Evolutionary conservation across 2,797 vertebrate genomes (phyloP).

Genomic region (Hipposideros larvatus): DNA sequence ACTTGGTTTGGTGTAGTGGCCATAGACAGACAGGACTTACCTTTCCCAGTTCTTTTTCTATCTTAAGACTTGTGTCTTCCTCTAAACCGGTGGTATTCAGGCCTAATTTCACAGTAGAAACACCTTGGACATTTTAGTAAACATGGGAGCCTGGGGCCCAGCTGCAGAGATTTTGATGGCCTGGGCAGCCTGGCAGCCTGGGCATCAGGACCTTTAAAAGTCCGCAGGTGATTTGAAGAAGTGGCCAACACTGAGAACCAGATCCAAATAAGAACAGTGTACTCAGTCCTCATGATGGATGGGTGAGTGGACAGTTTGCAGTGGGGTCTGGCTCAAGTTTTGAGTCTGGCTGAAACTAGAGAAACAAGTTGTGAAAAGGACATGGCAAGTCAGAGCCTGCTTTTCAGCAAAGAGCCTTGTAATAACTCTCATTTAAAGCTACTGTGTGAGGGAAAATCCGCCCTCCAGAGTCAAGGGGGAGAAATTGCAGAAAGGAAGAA

Average conservation of each 20-base stretch:
- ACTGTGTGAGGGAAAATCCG: not conserved
- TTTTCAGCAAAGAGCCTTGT: not conserved
- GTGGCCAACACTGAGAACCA: not conserved
- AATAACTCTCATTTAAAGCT: not conserved
- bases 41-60: not conserved
- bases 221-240: not conserved
- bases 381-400: not conserved
- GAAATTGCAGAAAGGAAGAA: not conserved
- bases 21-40: not conserved
- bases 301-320: not conserved
- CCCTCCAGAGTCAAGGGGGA: too few relatives aligned
- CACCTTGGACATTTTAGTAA: not conserved
- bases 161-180: not conserved
- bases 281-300: not conserved
- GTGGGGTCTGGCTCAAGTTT: not conserved
- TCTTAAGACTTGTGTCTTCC: not conserved
- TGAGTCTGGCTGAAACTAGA: not conserved
- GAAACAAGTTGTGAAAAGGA: not conserved
- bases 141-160: not conserved
- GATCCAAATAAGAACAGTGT: not conserved
- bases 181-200: not conserved
- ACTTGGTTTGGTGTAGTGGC: not conserved
- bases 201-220: not conserved
- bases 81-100: not conserved
- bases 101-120: not conserved